Percentiles rank a stretch among this genome's conserved stretches.
These are phyloP conservation scores for Sanderia malayensis DNA, from an alignment of 30 jellyfish, hydroid and myxozoan species.

Conservation along the genomic window DNA sequence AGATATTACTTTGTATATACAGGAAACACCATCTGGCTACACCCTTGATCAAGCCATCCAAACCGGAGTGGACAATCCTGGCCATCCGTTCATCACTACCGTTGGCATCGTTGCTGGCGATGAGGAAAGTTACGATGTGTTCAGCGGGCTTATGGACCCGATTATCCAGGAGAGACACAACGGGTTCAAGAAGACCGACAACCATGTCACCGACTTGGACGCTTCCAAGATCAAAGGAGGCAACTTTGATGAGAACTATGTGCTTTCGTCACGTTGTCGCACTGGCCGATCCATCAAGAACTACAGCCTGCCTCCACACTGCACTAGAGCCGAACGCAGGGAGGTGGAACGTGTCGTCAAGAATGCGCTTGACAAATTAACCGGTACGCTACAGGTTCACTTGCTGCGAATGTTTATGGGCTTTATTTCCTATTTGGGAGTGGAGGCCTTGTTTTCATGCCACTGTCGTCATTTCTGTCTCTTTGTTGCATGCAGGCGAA, in stretches of 20 bases:
- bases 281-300: slow-evolving; percentile 67
- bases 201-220: slow-evolving; percentile 63
- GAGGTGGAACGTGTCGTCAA: slow-evolving; percentile 52
- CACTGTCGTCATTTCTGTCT: background rate
- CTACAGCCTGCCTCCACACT: slow-evolving; percentile 68
- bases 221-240: slow-evolving; percentile 79
- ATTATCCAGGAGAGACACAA: slow-evolving; percentile 71
- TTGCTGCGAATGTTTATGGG: background rate
- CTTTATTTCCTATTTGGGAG: background rate
- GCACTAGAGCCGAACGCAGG: slow-evolving; percentile 80
- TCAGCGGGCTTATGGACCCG: slow-evolving; percentile 73
- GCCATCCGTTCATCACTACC: slow-evolving; percentile 78
- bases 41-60: slow-evolving; percentile 84
- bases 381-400: slow-evolving; percentile 3
- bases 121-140: slow-evolving; percentile 64
- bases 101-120: slow-evolving; percentile 88
- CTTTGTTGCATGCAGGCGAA: slow-evolving; percentile 25
- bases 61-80: slow-evolving; percentile 87
- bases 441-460: background rate
- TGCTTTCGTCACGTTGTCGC: slow-evolving; percentile 68
- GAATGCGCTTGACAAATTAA: slow-evolving; percentile 45
- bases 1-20: too few species aligned
- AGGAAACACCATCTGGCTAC: slow-evolving; percentile 67
- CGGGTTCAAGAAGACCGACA: slow-evolving; percentile 62
- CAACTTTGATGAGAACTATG: slow-evolving; percentile 69